Evolutionary conservation across 2,113 vertebrate species (phyloP).

Genomic region (Dryoscopus gambensis): DNA sequence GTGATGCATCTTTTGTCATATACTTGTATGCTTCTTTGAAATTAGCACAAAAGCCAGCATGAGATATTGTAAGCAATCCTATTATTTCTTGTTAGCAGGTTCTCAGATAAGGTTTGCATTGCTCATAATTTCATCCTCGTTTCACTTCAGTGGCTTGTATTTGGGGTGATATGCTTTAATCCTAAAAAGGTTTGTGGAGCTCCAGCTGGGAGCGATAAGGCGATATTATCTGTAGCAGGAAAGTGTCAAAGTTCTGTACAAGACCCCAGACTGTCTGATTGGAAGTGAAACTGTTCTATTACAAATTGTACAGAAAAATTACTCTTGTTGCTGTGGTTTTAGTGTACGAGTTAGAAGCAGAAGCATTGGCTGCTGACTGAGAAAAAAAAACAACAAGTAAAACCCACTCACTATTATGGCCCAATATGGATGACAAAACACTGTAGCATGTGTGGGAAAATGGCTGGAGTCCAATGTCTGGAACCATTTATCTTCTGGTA

Average conservation of each 20-base stretch:
- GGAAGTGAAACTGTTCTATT: not conserved
- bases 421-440: conserved; percentile 86
- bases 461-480: conserved; percentile 85
- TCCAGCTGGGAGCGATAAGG: not conserved
- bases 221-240: not conserved
- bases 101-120: conserved; percentile 12
- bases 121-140: not conserved
- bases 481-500: conserved; percentile 84
- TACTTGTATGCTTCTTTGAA: not conserved
- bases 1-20: not conserved
- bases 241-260: not conserved
- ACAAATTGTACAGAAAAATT: not conserved
- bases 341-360: conserved; percentile 58
- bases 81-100: not conserved
- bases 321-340: not conserved
- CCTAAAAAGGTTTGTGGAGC: not conserved
- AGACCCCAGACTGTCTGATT: not conserved
- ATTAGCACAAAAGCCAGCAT: not conserved
- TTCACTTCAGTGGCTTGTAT: not conserved
- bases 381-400: not conserved
- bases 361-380: conserved; percentile 63
- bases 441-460: conserved; percentile 89
- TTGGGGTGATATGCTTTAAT: conserved; percentile 14
- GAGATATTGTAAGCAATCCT: not conserved
- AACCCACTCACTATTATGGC: conserved; percentile 74